Evolutionary conservation across 64 coral and sea anemone genomes (phyloP).

Genomic region (Dendrophyllia cribrosa): DNA sequence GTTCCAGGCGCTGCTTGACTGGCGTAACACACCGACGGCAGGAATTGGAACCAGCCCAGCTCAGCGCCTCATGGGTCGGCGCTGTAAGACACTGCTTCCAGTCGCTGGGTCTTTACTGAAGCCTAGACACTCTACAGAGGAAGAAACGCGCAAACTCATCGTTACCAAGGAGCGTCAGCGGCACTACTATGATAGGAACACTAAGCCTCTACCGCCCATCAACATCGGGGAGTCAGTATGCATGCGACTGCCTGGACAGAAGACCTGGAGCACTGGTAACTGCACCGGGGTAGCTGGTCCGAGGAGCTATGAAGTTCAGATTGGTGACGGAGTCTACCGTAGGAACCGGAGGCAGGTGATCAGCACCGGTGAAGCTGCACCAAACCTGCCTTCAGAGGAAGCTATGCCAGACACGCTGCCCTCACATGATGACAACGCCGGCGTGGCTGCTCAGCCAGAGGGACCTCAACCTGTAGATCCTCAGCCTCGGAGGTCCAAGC

Average conservation of each 20-base stretch:
- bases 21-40: background rate
- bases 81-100: background rate
- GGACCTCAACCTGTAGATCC: too few relatives aligned
- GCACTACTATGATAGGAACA: background rate
- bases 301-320: background rate
- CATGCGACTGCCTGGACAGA: background rate
- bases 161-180: background rate
- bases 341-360: too few relatives aligned
- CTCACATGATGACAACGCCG: too few relatives aligned
- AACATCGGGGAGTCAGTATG: background rate
- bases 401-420: too few relatives aligned
- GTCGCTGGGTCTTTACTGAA: background rate
- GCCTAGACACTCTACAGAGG: background rate
- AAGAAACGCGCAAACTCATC: background rate
- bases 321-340: too few relatives aligned
- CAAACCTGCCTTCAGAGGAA: too few relatives aligned
- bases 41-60: background rate
- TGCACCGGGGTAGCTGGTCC: background rate
- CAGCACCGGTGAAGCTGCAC: too few relatives aligned
- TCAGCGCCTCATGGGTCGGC: background rate
- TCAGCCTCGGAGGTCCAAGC: too few relatives aligned
- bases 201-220: background rate
- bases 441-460: too few relatives aligned
- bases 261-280: background rate
- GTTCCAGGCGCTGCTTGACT: background rate